phyloP scores from a whole-genome alignment of 2,888 invertebrate species.

The Stegophylla sp. region DNA sequence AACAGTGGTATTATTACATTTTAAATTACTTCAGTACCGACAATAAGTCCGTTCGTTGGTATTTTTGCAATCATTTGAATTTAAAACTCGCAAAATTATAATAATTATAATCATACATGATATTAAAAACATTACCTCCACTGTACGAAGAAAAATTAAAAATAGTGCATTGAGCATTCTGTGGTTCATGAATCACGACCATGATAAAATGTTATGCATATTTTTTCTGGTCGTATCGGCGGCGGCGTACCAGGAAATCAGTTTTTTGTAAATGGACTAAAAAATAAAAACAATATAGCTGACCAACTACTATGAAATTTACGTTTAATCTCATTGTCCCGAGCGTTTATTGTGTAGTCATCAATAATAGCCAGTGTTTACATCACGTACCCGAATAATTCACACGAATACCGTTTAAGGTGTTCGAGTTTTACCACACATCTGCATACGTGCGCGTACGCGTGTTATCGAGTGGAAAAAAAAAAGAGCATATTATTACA shows the following conservation, averaged over 20 bases:
- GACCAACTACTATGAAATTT: slow-evolving; percentile 18
- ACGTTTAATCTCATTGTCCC: slow-evolving; percentile 44
- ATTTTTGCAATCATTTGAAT: too few relatives aligned
- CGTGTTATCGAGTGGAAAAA: neutral
- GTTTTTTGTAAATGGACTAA: slow-evolving; percentile 5
- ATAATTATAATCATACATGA: too few relatives aligned
- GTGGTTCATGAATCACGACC: slow-evolving; percentile 11
- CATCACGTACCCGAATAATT: slow-evolving; percentile 45
- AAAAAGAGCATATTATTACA: slow-evolving; percentile 8
- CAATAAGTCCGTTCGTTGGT: too few relatives aligned
- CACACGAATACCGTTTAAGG: slow-evolving; percentile 48
- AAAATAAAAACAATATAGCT: slow-evolving; percentile 29
- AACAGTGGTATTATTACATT: too few relatives aligned
- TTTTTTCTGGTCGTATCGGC: slow-evolving; percentile 18
- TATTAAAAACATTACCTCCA: too few relatives aligned
- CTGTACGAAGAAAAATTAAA: neutral
- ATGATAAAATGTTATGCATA: slow-evolving; percentile 16
- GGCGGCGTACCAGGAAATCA: slow-evolving; percentile 36
- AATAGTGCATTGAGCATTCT: neutral
- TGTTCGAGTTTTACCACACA: slow-evolving; percentile 19
- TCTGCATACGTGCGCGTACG: too few relatives aligned
- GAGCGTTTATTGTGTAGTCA: slow-evolving; percentile 26
- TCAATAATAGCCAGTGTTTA: slow-evolving; percentile 35
- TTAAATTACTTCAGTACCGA: too few relatives aligned
- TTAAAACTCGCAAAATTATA: too few relatives aligned